Percentiles rank a stretch among this genome's conserved stretches.
These are phyloP conservation scores for Steromphala cineraria DNA, from an alignment of 2,888 invertebrate genomes.

Conservation along the genomic window DNA sequence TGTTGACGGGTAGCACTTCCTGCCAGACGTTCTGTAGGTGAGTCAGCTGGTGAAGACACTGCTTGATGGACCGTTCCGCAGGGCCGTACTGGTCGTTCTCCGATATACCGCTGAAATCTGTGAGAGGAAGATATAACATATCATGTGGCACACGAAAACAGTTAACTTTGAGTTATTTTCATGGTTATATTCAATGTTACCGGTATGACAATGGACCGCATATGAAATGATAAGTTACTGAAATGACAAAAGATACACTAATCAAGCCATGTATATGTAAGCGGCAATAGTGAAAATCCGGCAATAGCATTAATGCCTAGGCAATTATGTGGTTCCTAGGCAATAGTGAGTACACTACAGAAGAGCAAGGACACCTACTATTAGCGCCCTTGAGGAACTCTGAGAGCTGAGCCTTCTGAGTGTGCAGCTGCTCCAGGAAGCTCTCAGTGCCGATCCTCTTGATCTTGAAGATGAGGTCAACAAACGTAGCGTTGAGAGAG, in stretches of 20 bases:
- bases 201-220: too few species aligned
- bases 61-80: constrained; percentile 79
- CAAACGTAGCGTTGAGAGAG: constrained; percentile 80
- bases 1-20: constrained; percentile 85
- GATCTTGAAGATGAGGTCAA: constrained; percentile 82
- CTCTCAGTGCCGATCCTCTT: constrained; percentile 83
- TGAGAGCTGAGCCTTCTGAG: constrained; percentile 85
- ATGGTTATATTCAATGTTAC: too few species aligned
- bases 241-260: too few species aligned
- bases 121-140: constrained; percentile 12
- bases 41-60: constrained; percentile 89
- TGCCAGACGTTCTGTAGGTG: constrained; percentile 91
- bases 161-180: too few species aligned
- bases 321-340: too few species aligned
- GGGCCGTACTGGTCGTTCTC: constrained; percentile 61
- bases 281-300: too few species aligned
- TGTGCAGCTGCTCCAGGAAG: constrained; percentile 84
- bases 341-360: too few species aligned
- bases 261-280: too few species aligned
- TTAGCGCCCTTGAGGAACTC: constrained; percentile 84
- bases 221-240: too few species aligned
- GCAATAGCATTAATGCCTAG: too few species aligned
- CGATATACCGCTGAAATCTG: constrained; percentile 72
- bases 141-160: too few species aligned
- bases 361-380: constrained; percentile 77